Base-by-base conservation (phyloP, 1,140 invertebrate species). In the Bombus waltoni region DNA sequence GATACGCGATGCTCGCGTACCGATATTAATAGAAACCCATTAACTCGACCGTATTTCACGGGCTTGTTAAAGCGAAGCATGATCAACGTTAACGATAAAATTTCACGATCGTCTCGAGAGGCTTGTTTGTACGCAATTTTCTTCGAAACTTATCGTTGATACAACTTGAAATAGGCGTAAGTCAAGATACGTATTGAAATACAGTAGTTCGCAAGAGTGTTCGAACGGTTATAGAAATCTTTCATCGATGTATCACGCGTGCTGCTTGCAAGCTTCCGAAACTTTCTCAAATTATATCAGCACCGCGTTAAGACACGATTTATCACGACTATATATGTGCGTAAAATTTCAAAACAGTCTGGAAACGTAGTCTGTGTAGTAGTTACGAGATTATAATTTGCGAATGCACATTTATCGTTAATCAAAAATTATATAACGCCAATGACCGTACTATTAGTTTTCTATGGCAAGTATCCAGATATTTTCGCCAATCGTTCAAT, bases 11-110 rank as follows among this genome's bases (percentile, higher is more conserved):
- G 15, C 66, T 53, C 5, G 32, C 13, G 25, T 44, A 40, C 47
- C 32, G 68, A 35, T 85, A 85, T 85, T 85, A 85, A 80, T 85
- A 85, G 77, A 53, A 80, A 65, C 38, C 76, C 76, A 80, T 85
- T 80, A 85, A 44, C 68, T 53, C 15, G 40, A 2, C 28, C 53
- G 53, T 85, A 80, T 40, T 73, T 85, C 83, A 85, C 68, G 15
- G 42, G 76, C 83, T 85, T 65, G 77, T 85, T 85, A 85, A 65
- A 44, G 32, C 8, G 53, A 77, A 85, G 77, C 57, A 32, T 79
- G 75, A 38, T 42, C 38, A 65, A 38, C 59, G 62, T 81, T 86
- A 68, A 82, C 70, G 84, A 86, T 86, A 68, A 75, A 68, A 80
- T 72, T 75, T 47, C n/a, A 3, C 53, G 57, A 62, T 42, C 15